Evolutionary conservation across 2,888 invertebrate species (phyloP).

Genomic region (Clunio marinus): DNA sequence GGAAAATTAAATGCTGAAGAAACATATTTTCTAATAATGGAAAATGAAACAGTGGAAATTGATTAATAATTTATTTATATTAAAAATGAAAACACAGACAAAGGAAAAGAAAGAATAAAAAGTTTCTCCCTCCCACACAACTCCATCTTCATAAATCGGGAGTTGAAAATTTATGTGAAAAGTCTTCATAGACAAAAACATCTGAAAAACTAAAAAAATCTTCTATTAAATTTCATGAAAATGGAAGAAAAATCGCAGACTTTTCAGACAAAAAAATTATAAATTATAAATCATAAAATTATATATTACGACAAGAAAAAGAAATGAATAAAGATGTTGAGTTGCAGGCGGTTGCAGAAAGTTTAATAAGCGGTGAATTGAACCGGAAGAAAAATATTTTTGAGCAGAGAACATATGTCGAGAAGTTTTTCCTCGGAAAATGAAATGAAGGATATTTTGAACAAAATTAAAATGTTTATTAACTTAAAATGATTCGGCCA

Average conservation of each 20-base stretch:
- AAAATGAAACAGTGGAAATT: neutral
- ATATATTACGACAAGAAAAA: neutral
- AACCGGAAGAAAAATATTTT: too few species aligned
- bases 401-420: neutral
- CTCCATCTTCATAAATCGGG: neutral
- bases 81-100: neutral
- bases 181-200: neutral
- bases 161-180: neutral
- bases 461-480: neutral
- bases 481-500: neutral
- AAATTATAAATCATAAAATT: neutral
- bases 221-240: constrained; percentile 3
- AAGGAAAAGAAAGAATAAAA: neutral
- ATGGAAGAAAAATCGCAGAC: constrained; percentile 22
- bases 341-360: neutral
- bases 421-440: neutral
- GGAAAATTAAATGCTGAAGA: neutral
- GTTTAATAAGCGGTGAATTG: neutral
- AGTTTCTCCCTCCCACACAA: neutral
- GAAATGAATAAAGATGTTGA: neutral
- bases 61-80: constrained; percentile 25
- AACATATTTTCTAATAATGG: neutral
- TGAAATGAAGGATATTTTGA: neutral
- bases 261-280: constrained; percentile 28
- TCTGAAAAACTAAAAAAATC: neutral